A percentile compares a stretch with the other conserved stretches of the same genome.
Conservation (phyloP, 2,797 vertebrate species). For the Otolemur crassicaudatus region DNA sequence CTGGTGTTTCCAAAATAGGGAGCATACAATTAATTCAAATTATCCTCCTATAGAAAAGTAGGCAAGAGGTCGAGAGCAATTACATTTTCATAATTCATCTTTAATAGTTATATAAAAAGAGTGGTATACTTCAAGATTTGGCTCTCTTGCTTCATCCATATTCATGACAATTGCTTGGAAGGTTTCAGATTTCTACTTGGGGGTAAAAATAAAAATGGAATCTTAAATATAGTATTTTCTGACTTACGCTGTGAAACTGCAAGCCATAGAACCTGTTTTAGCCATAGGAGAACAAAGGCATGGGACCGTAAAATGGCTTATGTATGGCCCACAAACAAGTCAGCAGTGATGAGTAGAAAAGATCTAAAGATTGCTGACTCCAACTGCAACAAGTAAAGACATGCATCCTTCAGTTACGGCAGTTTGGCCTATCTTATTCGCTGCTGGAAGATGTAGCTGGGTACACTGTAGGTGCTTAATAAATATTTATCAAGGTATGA, state of each 20-base stretch:
- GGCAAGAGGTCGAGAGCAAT: constrained; percentile 24
- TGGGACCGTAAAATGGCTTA: neutral
- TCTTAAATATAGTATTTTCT: neutral
- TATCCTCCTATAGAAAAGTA: constrained; percentile 10
- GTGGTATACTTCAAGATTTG: neutral
- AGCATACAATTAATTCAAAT: constrained; percentile 89
- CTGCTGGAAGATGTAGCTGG: neutral
- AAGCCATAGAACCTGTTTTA: constrained; percentile 19
- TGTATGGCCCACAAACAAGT: neutral
- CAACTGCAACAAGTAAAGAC: neutral
- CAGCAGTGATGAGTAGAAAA: neutral
- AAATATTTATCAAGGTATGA: neutral
- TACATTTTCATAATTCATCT: neutral
- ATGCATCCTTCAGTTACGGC: neutral
- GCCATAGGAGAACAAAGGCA: constrained; percentile 4
- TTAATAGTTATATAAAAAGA: constrained; percentile 12
- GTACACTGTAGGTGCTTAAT: neutral
- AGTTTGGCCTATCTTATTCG: neutral
- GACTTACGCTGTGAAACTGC: neutral
- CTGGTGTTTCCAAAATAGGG: constrained; percentile 88
- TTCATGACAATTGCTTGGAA: neutral
- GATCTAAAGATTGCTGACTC: neutral
- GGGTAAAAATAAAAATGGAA: constrained; percentile 10
- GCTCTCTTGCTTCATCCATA: neutral
- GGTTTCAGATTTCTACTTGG: neutral